These are phyloP conservation scores for Dasypolia templi DNA, from an alignment of 2,888 invertebrate species.

Conservation along the genomic window DNA sequence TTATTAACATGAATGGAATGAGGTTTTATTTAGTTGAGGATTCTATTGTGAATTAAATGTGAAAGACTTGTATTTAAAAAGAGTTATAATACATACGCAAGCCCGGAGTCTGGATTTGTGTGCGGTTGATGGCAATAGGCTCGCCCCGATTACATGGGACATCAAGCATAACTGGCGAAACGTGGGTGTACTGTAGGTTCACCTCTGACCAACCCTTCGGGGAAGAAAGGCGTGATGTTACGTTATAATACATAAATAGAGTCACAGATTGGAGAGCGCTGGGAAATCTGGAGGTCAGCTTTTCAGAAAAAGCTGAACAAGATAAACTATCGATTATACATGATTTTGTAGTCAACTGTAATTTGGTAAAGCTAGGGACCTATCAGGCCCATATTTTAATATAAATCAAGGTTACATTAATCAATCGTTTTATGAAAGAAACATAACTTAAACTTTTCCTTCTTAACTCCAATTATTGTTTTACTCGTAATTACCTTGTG, in stretches of 20 bases:
- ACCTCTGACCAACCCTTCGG: too few relatives aligned
- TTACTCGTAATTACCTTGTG: not conserved
- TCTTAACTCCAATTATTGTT: not conserved
- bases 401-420: not conserved
- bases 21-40: slow-evolving; percentile 27
- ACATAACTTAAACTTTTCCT: not conserved
- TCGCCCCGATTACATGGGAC: too few relatives aligned
- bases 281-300: not conserved
- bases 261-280: not conserved
- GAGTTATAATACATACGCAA: too few relatives aligned
- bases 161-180: too few relatives aligned
- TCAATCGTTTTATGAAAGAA: not conserved
- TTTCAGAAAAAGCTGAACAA: not conserved
- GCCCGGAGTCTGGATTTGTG: too few relatives aligned
- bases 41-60: not conserved
- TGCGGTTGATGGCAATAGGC: too few relatives aligned
- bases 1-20: not conserved
- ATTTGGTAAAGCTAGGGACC: too few relatives aligned
- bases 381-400: too few relatives aligned
- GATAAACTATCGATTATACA: not conserved
- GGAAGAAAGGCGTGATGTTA: too few relatives aligned
- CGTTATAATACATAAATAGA: too few relatives aligned
- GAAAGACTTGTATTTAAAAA: too few relatives aligned
- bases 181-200: too few relatives aligned
- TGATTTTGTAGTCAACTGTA: not conserved